Base-by-base conservation (phyloP, 2,113 vertebrate genomes). In the Heterochromis multidens region DNA sequence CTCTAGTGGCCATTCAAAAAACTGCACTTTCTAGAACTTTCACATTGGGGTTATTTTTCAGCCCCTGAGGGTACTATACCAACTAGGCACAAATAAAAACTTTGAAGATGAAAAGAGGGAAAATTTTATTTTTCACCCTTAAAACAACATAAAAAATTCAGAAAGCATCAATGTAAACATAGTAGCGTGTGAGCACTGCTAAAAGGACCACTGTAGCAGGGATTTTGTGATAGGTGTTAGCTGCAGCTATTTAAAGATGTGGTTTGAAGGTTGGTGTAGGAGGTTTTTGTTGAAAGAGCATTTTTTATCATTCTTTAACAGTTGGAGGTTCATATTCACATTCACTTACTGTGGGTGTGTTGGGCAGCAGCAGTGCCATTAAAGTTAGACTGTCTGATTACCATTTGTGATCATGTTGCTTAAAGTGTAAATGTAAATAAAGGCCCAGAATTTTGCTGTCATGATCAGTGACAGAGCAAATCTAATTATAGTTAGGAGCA, bases 201-300 rank as follows among this genome's bases (percentile, higher is more conserved):
- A 80, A 33, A 76, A 46, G 6, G 21, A 35, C 60, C 23, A 56
- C 40, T 77, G 61, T 78, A 29, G 54, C 25, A 80, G 25, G 21
- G 59, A 46, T 25, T 62, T 11, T 81, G 56, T 72, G 37, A 33
- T 13, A 79, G 65, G 49, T 81, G 78, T 76, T 77, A 61, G 37
- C 31, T 5, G 13, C 14, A 10, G 63, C 78, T 89, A 90, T 92
- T 87, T 87, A 31, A 82, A 88, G 83, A 86, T 0, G 59, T 79
- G 77, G 52, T n/a, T n/a, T n/a, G n/a, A 74, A 90, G 86, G 86
- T 85, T 65, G 5, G 60, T 57, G 88, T 86, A 57, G 87, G 91
- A 80, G 87, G 81, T 77, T 77, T 46, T 58, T 82, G 77, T 43
- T 86, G 74, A 79, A 82, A 86, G 60, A 46, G 12, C 40, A 29